Conservation (phyloP, 1,140 invertebrate genomes). For the Drosophila navojoa region DNA sequence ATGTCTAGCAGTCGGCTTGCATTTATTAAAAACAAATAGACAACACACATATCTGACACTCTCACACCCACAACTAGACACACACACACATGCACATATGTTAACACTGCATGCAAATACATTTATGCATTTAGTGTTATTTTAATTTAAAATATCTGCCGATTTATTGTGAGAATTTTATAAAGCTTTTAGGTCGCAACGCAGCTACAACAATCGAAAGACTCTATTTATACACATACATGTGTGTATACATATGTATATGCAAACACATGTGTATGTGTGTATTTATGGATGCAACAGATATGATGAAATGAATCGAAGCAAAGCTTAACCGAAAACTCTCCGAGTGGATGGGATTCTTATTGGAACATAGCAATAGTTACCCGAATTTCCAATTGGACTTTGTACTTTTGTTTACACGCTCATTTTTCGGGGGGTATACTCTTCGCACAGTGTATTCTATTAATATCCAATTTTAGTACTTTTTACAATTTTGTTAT, state of each 20-base stretch:
- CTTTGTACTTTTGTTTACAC: conserved; percentile 23
- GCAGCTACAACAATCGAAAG: conserved; percentile 17
- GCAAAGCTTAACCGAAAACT: conserved; percentile 28
- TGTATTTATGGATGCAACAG: not conserved
- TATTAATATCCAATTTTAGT: conserved; percentile 43
- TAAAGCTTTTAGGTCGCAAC: conserved; percentile 23
- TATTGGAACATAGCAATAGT: conserved; percentile 1
- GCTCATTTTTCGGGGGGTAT: not conserved
- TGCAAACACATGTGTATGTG: not conserved
- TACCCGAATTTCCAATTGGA: conserved; percentile 36
- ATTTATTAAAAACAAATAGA: conserved; percentile 49
- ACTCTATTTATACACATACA: conserved; percentile 6
- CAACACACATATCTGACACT: conserved; percentile 18
- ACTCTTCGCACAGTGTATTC: conserved; percentile 23
- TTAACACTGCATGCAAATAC: conserved; percentile 8
- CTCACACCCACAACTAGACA: conserved; percentile 1
- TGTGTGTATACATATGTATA: too few relatives aligned
- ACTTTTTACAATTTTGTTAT: conserved; percentile 13
- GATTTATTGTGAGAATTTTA: conserved; percentile 44
- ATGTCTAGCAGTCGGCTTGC: conserved; percentile 19
- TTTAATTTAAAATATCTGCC: conserved; percentile 52
- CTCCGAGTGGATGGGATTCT: not conserved
- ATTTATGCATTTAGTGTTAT: conserved; percentile 43
- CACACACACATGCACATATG: conserved; percentile 18
- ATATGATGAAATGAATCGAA: conserved; percentile 21